Percentiles rank a stretch among this genome's conserved stretches.
phyloP scores from a whole-genome alignment of 92 coral and sea anemone species.

The Palythoa grandiflora region DNA sequence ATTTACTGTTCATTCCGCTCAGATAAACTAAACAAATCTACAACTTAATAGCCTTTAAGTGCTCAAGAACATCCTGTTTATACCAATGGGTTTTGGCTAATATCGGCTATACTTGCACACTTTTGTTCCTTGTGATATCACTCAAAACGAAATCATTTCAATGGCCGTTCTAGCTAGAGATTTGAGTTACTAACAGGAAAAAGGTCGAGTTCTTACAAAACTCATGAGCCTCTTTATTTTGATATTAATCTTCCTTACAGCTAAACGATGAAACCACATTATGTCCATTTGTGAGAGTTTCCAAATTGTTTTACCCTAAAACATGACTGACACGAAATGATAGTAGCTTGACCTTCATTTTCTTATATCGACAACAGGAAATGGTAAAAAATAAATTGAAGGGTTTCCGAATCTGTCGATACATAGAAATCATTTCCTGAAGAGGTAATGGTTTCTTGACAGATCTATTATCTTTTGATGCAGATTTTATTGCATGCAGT shows the following conservation, averaged over 20 bases:
- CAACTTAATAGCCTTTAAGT: slow-evolving; percentile 78
- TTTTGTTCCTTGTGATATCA: slow-evolving; percentile 22
- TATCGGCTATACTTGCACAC: slow-evolving; percentile 22
- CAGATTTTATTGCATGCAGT: slow-evolving; percentile 81
- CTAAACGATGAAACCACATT: slow-evolving; percentile 18
- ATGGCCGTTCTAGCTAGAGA: background rate
- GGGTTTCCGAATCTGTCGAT: slow-evolving; percentile 61
- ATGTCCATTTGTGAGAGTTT: slow-evolving; percentile 17
- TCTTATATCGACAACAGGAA: slow-evolving; percentile 39
- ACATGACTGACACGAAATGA: background rate
- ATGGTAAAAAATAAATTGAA: slow-evolving; percentile 55
- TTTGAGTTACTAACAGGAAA: too few relatives aligned
- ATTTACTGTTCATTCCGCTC: slow-evolving; percentile 72
- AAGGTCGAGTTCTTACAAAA: too few relatives aligned
- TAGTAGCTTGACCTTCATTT: slow-evolving; percentile 3
- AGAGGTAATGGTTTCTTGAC: slow-evolving; percentile 75
- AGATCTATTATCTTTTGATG: slow-evolving; percentile 70
- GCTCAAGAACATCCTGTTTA: slow-evolving; percentile 66
- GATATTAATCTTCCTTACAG: slow-evolving; percentile 1
- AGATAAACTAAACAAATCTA: slow-evolving; percentile 83
- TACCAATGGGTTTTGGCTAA: slow-evolving; percentile 78
- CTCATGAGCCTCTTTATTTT: background rate
- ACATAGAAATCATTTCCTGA: slow-evolving; percentile 68
- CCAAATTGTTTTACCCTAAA: slow-evolving; percentile 1
- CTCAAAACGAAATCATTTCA: slow-evolving; percentile 26